Base-by-base conservation (phyloP, 1,140 invertebrate genomes). In the Ceratitis capitata region DNA sequence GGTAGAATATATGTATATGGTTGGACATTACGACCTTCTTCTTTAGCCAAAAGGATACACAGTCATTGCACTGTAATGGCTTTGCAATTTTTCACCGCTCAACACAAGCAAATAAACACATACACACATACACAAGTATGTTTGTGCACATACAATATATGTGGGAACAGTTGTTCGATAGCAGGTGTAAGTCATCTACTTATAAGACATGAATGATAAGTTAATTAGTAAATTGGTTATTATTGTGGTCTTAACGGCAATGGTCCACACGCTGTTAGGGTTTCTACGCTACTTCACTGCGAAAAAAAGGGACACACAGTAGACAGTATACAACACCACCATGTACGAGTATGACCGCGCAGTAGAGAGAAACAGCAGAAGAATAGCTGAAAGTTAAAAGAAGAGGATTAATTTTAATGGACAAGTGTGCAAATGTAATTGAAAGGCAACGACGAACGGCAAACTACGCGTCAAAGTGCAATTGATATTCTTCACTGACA, bases 141-240 rank as follows among this genome's bases (percentile, higher is more conserved):
- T 49, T 6, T 14, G 47, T 7, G 58, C 14, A 32, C 29, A 14
- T 64, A 14, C 51, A 29, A 64, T 64, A 64, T 78, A 39, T 45
- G 39, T 78, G 16, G 39, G 29, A 42, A 78, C 42, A 26, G 39
- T 4, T 47, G 69, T 4, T 7, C 32, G 10, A 42, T 42, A n/a
- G 2, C 69, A 78, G 35, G 69, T 78, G 69, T 45, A 78, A 47
- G 69, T 78, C n/a, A n/a, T n/a, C 42, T 39, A 16, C 69, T 78
- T 26, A 23, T 45, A 78, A 78, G 19, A 78, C 39, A 78, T 47
- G 42, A 78, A 47, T 45, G 39, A 16, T 14, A 42, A 78, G 69
- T 45, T 78, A 78, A 78, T 78, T 78, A 78, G 69, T 45, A 78
- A 78, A 78, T 78, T 78, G 69, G 69, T 78, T 78, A 78, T 78